phyloP scores from a whole-genome alignment of 2,113 vertebrate species.

The Actenoides hombroni region DNA sequence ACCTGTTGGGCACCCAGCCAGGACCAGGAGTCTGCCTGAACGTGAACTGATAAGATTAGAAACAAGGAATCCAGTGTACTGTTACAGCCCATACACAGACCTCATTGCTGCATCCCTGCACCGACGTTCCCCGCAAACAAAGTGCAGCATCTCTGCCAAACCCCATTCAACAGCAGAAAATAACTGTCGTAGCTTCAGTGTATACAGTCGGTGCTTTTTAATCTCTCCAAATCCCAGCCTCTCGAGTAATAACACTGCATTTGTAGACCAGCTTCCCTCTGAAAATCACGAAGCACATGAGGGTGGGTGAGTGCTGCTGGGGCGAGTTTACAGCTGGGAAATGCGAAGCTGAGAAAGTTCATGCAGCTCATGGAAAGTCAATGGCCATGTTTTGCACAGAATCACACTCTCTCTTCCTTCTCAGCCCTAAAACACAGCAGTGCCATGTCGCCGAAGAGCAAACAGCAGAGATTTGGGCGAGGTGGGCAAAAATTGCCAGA shows the following conservation, averaged over 20 bases:
- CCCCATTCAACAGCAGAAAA: not conserved
- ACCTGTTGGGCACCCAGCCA: constrained; percentile 9
- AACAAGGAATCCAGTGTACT: not conserved
- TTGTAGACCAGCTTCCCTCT: not conserved
- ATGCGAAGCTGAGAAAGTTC: not conserved
- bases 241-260: not conserved
- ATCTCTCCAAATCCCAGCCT: not conserved
- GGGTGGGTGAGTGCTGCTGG: not conserved
- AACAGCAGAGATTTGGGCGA: not conserved
- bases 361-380: fast-evolving
- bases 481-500: not conserved
- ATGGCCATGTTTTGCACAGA: not conserved
- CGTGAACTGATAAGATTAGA: not conserved
- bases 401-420: not conserved
- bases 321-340: not conserved
- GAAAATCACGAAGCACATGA: not conserved
- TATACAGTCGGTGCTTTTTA: not conserved
- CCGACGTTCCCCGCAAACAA: fast-evolving
- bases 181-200: not conserved
- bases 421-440: not conserved
- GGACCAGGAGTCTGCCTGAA: not conserved
- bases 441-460: not conserved
- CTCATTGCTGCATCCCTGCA: not conserved
- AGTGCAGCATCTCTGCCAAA: not conserved
- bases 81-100: not conserved